Percentiles rank a stretch among this genome's conserved stretches.
Conservation (phyloP, 2,888 invertebrate species). For the Helicoverpa assulta region DNA sequence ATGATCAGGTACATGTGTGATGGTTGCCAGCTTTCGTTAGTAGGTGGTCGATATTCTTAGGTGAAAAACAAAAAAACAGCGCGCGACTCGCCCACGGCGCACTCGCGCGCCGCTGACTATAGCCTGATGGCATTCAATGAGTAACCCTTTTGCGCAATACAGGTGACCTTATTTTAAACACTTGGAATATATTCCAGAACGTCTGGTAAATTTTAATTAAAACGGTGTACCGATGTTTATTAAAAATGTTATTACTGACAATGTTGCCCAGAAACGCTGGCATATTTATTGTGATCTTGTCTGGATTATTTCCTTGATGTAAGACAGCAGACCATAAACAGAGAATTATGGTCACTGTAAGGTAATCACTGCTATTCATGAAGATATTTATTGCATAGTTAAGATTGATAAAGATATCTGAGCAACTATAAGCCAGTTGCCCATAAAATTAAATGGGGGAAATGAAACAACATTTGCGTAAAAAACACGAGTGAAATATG, state of each 20-base stretch:
- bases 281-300: slow-evolving; percentile 29
- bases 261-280: slow-evolving; percentile 5
- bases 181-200: slow-evolving; percentile 50
- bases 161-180: slow-evolving; percentile 79
- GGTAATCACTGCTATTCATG: not conserved
- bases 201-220: slow-evolving; percentile 30
- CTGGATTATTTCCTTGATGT: slow-evolving; percentile 15
- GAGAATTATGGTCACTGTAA: not conserved
- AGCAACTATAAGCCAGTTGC: slow-evolving; percentile 1
- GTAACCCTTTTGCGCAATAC: slow-evolving; percentile 83
- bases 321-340: slow-evolving; percentile 8
- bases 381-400: not conserved
- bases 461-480: slow-evolving; percentile 28
- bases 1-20: slow-evolving; percentile 53
- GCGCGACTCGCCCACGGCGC: slow-evolving; percentile 72
- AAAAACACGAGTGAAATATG: slow-evolving; percentile 72
- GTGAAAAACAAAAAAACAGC: slow-evolving; percentile 74
- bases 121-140: slow-evolving; percentile 78
- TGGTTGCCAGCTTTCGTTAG: slow-evolving; percentile 73
- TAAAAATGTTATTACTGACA: slow-evolving; percentile 15
- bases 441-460: slow-evolving; percentile 2
- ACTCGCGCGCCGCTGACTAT: slow-evolving; percentile 71
- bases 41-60: slow-evolving; percentile 82
- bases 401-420: slow-evolving; percentile 5
- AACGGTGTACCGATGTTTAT: slow-evolving; percentile 21